A percentile compares a stretch with the other conserved stretches of the same genome.
phyloP scores from a whole-genome alignment of 2,888 invertebrate species.

The Chydorus sphaericus region DNA sequence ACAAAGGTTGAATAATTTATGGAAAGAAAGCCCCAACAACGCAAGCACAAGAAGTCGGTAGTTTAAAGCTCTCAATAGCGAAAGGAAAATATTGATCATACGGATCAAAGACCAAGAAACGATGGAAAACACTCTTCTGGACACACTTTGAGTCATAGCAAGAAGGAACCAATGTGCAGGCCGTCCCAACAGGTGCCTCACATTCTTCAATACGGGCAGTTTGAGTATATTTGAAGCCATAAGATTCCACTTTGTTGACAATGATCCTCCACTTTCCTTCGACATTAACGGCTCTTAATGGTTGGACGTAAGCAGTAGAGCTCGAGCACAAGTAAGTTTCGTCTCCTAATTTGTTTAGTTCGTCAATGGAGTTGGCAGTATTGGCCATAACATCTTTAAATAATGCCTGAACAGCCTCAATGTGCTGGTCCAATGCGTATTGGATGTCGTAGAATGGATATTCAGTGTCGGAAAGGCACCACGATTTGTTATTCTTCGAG shows the following conservation, averaged over 20 bases:
- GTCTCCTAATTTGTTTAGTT: slow-evolving; percentile 15
- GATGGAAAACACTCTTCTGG: slow-evolving; percentile 22
- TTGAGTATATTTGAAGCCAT: slow-evolving; percentile 18
- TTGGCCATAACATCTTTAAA: slow-evolving; percentile 18
- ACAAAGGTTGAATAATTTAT: neutral
- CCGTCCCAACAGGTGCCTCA: slow-evolving; percentile 13
- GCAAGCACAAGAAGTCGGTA: slow-evolving; percentile 22
- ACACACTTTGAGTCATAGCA: slow-evolving; percentile 22
- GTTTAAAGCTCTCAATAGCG: slow-evolving; percentile 22
- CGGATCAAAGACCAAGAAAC: slow-evolving; percentile 22
- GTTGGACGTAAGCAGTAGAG: slow-evolving; percentile 20
- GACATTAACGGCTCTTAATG: slow-evolving; percentile 20
- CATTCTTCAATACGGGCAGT: slow-evolving; percentile 18
- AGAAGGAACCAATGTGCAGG: slow-evolving; percentile 21
- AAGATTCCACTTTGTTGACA: slow-evolving; percentile 20
- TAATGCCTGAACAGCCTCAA: slow-evolving; percentile 16
- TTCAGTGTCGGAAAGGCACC: slow-evolving; percentile 17
- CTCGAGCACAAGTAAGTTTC: slow-evolving; percentile 22
- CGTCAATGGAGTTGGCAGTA: slow-evolving; percentile 21
- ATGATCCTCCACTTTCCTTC: slow-evolving; percentile 22
- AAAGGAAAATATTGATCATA: slow-evolving; percentile 23
- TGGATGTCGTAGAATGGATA: slow-evolving; percentile 18
- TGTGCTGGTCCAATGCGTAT: slow-evolving; percentile 18
- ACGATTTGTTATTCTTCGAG: slow-evolving; percentile 17
- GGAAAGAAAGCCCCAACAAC: slow-evolving; percentile 17